Evolutionary conservation across 2,113 vertebrate genomes (phyloP).

Genomic region (Percina caprodes): DNA sequence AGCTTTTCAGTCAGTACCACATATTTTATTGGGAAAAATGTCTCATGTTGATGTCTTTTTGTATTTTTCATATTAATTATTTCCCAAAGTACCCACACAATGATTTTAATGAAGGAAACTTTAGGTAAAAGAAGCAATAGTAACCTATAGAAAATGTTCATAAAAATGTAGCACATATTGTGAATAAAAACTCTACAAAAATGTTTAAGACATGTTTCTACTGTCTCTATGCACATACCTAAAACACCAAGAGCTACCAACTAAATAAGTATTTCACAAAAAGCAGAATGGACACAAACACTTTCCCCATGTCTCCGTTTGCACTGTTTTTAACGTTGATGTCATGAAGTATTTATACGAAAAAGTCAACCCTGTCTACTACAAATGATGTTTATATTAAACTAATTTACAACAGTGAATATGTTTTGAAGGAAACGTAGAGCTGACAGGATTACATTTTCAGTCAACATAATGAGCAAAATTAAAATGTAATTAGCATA

Average conservation of each 20-base stretch:
- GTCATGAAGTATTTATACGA: not conserved
- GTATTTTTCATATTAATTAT: constrained; percentile 6
- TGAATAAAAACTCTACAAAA: constrained; percentile 24
- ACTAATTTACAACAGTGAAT: not conserved
- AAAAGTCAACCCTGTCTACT: not conserved
- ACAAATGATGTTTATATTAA: not conserved
- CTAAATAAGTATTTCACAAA: constrained; percentile 7
- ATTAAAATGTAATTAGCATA: not conserved
- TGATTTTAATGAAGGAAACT: not conserved
- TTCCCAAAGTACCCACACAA: not conserved
- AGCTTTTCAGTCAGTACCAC: not conserved
- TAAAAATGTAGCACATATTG: constrained; percentile 23
- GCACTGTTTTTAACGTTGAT: not conserved
- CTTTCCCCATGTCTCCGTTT: not conserved
- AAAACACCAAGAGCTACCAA: not conserved
- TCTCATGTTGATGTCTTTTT: not conserved
- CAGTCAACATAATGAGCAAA: not conserved
- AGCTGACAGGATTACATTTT: not conserved
- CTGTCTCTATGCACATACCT: not conserved
- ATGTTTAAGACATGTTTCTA: not conserved
- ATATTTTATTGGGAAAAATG: constrained; percentile 49
- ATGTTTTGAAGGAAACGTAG: not conserved
- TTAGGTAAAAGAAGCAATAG: not conserved
- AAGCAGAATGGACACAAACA: constrained; percentile 4
- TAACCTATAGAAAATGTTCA: constrained; percentile 17